phyloP scores from a whole-genome alignment of 2,888 invertebrate species.

The Penaeus monodon region DNA sequence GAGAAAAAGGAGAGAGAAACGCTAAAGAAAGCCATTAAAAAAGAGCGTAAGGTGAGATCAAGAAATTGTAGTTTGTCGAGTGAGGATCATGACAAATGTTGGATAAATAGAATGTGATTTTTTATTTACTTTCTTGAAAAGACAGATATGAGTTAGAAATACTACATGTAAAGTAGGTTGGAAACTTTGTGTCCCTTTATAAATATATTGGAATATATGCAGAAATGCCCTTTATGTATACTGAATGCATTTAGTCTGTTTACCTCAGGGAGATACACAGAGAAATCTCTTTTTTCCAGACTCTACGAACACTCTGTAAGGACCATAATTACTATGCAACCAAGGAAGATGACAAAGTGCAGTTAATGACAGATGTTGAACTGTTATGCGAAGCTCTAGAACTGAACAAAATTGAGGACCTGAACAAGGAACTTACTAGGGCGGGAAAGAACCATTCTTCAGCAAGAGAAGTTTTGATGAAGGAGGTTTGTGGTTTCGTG shows the following conservation, averaged over 20 bases:
- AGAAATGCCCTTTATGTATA: no score
- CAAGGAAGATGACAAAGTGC: slow-evolving; percentile 80
- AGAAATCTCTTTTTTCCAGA: slow-evolving; percentile 66
- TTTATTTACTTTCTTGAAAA: no score
- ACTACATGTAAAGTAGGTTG: no score
- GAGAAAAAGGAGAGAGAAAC: slow-evolving; percentile 63
- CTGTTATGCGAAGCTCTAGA: slow-evolving; percentile 85
- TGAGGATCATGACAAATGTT: no score
- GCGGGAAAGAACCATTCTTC: slow-evolving; percentile 65
- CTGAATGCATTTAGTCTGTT: neutral
- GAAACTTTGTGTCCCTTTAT: no score
- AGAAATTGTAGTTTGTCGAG: no score
- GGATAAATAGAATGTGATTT: no score
- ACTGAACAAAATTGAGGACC: slow-evolving; percentile 75
- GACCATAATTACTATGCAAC: slow-evolving; percentile 84
- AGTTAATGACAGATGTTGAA: slow-evolving; percentile 91
- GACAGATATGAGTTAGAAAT: no score
- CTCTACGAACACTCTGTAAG: slow-evolving; percentile 83
- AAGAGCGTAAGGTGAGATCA: slow-evolving; percentile 52
- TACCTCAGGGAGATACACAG: neutral
- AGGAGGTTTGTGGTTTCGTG: slow-evolving; percentile 35
- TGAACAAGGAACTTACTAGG: slow-evolving; percentile 75
- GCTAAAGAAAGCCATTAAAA: slow-evolving; percentile 61
- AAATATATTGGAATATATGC: no score
- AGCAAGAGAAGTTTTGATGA: slow-evolving; percentile 66